These are phyloP conservation scores for Syrrhaptes paradoxus DNA, from an alignment of 2,113 vertebrate genomes.

Conservation along the genomic window DNA sequence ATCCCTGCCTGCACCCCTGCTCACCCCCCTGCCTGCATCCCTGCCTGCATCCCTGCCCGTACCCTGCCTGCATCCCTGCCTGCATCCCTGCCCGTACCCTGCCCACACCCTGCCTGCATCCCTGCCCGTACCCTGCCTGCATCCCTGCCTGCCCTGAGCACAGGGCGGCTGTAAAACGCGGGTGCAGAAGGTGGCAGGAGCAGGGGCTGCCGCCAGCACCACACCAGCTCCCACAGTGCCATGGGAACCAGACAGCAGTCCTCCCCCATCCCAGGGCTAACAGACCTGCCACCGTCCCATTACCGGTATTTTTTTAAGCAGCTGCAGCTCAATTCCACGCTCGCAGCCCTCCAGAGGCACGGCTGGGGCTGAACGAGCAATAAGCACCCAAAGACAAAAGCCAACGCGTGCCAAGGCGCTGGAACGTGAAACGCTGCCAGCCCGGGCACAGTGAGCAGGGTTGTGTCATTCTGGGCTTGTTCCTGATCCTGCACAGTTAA, in stretches of 20 bases:
- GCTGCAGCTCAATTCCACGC: background rate
- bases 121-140: background rate
- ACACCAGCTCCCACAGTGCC: background rate
- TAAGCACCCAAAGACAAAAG: slow-evolving; percentile 8
- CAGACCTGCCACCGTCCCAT: background rate
- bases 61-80: no score
- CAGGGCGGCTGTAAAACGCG: accelerated
- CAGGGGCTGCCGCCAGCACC: background rate
- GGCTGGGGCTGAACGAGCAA: background rate
- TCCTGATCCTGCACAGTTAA: background rate
- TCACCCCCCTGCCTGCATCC: no score
- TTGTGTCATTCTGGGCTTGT: background rate
- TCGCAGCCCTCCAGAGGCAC: background rate
- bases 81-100: background rate
- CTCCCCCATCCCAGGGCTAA: accelerated
- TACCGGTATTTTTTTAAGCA: background rate
- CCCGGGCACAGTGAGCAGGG: accelerated
- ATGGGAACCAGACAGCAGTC: background rate
- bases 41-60: no score
- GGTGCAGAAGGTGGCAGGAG: background rate
- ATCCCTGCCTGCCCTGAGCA: background rate
- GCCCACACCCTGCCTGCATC: background rate
- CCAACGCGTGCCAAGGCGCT: background rate
- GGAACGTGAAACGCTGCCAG: background rate
- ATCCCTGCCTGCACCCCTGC: no score